phyloP scores from a whole-genome alignment of 1,140 invertebrate genomes.

The Limonius californicus region DNA sequence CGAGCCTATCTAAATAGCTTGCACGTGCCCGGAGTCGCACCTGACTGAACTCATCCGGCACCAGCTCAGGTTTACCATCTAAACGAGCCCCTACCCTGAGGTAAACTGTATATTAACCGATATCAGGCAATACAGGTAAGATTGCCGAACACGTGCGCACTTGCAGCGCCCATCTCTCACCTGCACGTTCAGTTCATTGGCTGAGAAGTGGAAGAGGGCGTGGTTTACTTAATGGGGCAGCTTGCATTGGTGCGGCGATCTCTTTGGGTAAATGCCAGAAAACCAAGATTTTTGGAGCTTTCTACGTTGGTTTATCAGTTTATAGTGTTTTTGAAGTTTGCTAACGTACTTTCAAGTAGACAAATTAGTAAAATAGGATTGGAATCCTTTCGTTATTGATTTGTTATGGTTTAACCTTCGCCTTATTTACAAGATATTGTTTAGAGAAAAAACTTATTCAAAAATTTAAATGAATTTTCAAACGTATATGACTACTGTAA shows the following conservation, averaged over 20 bases:
- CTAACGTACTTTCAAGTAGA: too few relatives aligned
- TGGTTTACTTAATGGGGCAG: conserved; percentile 1
- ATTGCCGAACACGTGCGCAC: conserved; percentile 21
- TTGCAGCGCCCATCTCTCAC: conserved; percentile 24
- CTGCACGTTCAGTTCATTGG: conserved; percentile 15
- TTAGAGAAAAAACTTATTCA: too few relatives aligned
- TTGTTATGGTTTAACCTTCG: too few relatives aligned
- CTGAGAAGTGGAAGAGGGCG: not conserved
- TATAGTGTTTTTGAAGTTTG: too few relatives aligned
- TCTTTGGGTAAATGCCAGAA: not conserved
- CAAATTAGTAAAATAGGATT: too few relatives aligned
- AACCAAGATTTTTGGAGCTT: too few relatives aligned
- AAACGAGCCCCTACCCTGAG: conserved; percentile 10
- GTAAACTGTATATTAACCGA: conserved; percentile 7
- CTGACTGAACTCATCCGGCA: conserved; percentile 24
- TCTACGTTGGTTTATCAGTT: too few relatives aligned
- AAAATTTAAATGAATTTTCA: too few relatives aligned
- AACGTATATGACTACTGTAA: too few relatives aligned
- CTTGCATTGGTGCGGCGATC: conserved; percentile 14
- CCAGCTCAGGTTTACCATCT: conserved; percentile 23
- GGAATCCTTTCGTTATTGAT: too few relatives aligned
- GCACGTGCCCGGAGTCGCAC: conserved; percentile 18
- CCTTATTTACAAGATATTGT: too few relatives aligned
- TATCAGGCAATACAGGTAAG: conserved; percentile 20
- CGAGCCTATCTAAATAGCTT: not conserved